Conservation (phyloP, 2,113 vertebrate genomes). For the Carollia perspicillata region DNA sequence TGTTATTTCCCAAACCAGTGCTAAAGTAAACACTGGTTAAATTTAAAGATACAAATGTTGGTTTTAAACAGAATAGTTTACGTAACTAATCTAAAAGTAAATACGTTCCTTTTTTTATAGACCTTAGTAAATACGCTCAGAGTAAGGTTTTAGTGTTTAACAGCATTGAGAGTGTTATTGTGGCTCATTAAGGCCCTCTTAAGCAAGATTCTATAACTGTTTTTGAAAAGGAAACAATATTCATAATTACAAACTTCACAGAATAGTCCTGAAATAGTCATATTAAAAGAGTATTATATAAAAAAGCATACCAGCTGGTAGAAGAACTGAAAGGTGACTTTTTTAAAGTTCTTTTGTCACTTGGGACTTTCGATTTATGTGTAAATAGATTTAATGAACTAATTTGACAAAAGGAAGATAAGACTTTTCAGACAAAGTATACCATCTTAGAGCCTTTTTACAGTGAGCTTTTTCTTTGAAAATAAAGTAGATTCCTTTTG, state of each 20-base stretch:
- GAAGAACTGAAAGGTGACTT: background rate
- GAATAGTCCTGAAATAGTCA: background rate
- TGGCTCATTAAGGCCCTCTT: background rate
- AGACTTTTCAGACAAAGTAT: background rate
- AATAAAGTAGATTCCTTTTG: background rate
- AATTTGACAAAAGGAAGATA: background rate
- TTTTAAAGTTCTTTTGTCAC: background rate
- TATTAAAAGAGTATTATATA: constrained; percentile 11
- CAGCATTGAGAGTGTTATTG: background rate
- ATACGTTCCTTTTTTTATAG: background rate
- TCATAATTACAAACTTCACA: constrained; percentile 11
- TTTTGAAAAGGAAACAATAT: background rate
- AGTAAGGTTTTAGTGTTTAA: background rate
- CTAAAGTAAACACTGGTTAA: background rate
- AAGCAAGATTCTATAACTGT: background rate
- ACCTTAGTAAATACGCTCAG: constrained; percentile 5
- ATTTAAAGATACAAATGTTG: background rate
- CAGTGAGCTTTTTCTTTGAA: background rate
- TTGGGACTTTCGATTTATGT: background rate
- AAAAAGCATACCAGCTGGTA: background rate
- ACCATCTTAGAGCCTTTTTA: background rate
- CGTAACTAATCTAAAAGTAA: background rate
- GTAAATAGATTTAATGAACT: background rate
- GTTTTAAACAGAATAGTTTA: background rate
- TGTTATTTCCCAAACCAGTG: background rate